A percentile compares a stretch with the other conserved stretches of the same genome.
phyloP scores from a whole-genome alignment of 1,140 invertebrate species.

The Achatina immaculata region DNA sequence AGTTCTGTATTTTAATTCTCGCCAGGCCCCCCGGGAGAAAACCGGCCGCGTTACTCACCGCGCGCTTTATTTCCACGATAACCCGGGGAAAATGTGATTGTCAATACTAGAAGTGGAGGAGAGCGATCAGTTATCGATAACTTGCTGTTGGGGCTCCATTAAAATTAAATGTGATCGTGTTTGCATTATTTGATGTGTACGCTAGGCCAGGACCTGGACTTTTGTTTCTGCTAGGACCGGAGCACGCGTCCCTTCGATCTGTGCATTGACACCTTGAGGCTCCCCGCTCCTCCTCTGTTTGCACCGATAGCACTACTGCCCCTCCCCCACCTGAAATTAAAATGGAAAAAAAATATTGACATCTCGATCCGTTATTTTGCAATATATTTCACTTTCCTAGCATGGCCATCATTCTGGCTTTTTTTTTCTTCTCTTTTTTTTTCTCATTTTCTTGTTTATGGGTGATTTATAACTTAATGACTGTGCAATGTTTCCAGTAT shows the following conservation, averaged over 20 bases:
- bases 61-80: not conserved
- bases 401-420: no score
- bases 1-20: not conserved
- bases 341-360: no score
- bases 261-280: not conserved
- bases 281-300: no score
- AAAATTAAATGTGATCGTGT: conserved; percentile 9
- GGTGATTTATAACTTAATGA: no score
- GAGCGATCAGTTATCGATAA: not conserved
- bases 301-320: no score
- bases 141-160: conserved; percentile 3
- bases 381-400: no score
- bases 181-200: not conserved
- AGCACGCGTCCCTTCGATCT: conserved; percentile 1
- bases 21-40: not conserved
- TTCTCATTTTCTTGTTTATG: no score
- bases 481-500: no score
- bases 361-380: no score
- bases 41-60: not conserved
- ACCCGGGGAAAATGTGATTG: conserved; percentile 1
- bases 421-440: no score
- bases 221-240: not conserved
- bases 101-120: not conserved
- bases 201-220: not conserved
- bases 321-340: no score